These are phyloP conservation scores for Zophobas morio DNA, from an alignment of 1,140 invertebrate genomes.

Conservation along the genomic window DNA sequence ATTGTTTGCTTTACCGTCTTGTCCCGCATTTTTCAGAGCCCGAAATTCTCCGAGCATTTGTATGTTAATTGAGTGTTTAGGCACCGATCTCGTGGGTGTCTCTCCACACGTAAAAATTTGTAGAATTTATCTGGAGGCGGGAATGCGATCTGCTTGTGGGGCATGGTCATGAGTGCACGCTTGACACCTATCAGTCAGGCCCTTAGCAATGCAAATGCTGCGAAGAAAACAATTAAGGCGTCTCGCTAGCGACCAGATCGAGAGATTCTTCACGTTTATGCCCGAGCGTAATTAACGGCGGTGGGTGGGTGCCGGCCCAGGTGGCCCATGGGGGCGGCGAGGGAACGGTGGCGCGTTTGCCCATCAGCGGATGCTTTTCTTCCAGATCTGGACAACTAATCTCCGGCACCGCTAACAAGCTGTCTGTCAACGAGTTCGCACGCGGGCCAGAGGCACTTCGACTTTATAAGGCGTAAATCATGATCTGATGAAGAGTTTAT, in stretches of 20 bases:
- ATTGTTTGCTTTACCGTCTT: too few species aligned
- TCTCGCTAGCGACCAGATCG: conserved; percentile 31
- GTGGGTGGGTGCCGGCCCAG: conserved; percentile 42
- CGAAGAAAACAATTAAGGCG: conserved; percentile 52
- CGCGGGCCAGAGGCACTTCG: not conserved
- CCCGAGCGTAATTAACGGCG: conserved; percentile 42
- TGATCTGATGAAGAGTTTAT: too few species aligned
- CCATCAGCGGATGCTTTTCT: conserved; percentile 38
- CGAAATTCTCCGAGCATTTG: conserved; percentile 7
- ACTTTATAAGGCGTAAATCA: too few species aligned
- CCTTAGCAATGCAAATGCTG: conserved; percentile 63
- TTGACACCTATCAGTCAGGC: conserved; percentile 64
- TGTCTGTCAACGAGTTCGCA: conserved; percentile 50
- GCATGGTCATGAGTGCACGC: conserved; percentile 54
- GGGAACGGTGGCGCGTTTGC: conserved; percentile 43
- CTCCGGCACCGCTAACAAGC: conserved; percentile 51
- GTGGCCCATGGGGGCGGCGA: conserved; percentile 9
- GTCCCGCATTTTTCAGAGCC: too few species aligned
- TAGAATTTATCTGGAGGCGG: conserved; percentile 54
- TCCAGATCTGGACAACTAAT: conserved; percentile 53
- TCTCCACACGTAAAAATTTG: conserved; percentile 19
- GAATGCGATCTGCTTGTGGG: conserved; percentile 49
- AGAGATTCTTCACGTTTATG: conserved; percentile 26
- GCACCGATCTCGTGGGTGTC: conserved; percentile 25
- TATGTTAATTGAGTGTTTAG: conserved; percentile 34